phyloP scores from a whole-genome alignment of 2,888 invertebrate genomes.

The Deilephila elpenor region DNA sequence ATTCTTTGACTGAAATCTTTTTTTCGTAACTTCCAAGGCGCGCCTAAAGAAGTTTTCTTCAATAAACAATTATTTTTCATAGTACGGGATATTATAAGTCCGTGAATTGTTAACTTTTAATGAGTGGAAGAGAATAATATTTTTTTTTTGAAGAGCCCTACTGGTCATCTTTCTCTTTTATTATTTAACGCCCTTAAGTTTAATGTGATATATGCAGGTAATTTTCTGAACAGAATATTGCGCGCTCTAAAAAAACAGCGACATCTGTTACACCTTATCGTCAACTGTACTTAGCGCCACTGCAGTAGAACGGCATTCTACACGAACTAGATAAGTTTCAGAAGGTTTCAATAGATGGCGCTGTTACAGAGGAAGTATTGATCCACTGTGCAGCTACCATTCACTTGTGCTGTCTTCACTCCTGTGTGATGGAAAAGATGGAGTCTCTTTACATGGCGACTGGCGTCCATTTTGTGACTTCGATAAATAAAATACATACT shows the following conservation, averaged over 20 bases:
- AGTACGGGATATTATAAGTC: too few species aligned
- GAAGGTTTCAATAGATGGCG: slow-evolving; percentile 35
- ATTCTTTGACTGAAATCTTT: too few species aligned
- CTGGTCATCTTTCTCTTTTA: too few species aligned
- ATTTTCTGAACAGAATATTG: too few species aligned
- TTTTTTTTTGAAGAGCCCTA: too few species aligned
- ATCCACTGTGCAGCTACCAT: not conserved
- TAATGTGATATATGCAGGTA: too few species aligned
- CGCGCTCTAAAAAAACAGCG: not conserved
- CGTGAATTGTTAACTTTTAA: too few species aligned
- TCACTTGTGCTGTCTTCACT: slow-evolving; percentile 1
- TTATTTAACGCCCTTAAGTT: too few species aligned
- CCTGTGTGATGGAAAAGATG: slow-evolving; percentile 36
- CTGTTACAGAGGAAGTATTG: slow-evolving; percentile 9
- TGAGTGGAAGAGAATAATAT: too few species aligned
- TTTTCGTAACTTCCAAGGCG: too few species aligned
- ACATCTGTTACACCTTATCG: not conserved
- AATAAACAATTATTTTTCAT: too few species aligned
- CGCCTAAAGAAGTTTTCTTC: too few species aligned
- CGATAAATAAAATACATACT: slow-evolving; percentile 24
- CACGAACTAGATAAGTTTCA: not conserved
- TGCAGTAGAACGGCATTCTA: not conserved
- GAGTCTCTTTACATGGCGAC: slow-evolving; percentile 40
- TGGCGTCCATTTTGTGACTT: slow-evolving; percentile 46
- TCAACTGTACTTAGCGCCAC: slow-evolving; percentile 29